Evolutionary conservation across 1,140 invertebrate genomes (phyloP).

Genomic region (Eulimnadia texana): DNA sequence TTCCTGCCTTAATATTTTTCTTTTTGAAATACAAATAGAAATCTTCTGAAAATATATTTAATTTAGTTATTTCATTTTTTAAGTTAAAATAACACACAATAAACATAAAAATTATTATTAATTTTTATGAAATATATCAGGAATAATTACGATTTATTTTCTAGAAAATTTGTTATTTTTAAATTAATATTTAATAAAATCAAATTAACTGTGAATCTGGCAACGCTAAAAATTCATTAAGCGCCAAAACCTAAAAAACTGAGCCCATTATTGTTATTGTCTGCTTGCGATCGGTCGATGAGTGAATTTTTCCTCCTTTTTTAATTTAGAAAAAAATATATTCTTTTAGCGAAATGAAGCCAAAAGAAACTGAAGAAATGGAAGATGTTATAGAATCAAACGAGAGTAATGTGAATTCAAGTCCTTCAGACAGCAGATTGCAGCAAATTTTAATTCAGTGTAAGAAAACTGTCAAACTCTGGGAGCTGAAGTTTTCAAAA

Average conservation of each 20-base stretch:
- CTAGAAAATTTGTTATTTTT: not conserved
- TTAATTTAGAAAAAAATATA: not conserved
- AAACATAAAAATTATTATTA: too few species aligned
- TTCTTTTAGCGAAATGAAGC: not conserved
- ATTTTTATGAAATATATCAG: not conserved
- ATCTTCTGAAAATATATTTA: too few species aligned
- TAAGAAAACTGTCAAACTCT: conserved; percentile 6
- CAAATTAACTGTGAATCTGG: not conserved
- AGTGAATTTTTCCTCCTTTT: not conserved
- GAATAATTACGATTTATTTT: not conserved
- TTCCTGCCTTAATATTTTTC: too few species aligned
- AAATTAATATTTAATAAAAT: not conserved
- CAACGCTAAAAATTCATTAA: not conserved
- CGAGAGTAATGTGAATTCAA: too few species aligned
- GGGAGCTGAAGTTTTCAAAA: conserved; percentile 13
- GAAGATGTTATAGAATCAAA: too few species aligned
- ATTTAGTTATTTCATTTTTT: too few species aligned
- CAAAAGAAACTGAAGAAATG: not conserved
- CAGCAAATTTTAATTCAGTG: conserved; percentile 1
- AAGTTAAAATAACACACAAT: too few species aligned
- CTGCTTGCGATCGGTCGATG: not conserved
- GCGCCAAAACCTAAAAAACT: not conserved
- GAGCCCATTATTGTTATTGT: not conserved
- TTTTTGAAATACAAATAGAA: too few species aligned
- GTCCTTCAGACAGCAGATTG: not conserved